Base-by-base conservation (phyloP, 2,888 invertebrate species). In the Morpho achilles region DNA sequence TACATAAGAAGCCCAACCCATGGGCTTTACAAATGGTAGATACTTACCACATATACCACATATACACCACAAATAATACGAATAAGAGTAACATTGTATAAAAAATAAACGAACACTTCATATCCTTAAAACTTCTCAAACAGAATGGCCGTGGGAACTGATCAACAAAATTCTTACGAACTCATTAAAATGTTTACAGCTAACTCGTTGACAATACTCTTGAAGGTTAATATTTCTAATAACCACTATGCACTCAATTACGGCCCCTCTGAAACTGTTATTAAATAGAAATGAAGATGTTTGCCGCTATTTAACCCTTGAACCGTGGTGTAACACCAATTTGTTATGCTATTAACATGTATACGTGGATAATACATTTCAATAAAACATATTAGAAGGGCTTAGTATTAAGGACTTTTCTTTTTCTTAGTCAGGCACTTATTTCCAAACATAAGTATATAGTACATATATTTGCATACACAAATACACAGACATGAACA, bases 291-390 rank as follows among this genome's bases (percentile, higher is more conserved):
- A 84, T 87, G 71, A 79, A 87, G 82, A 82, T 85, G 84, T 86
- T 87, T 84, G 78, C 78, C 79, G 74, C 77, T 72, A 80, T 73
- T 88, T 87, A 88, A 87, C 89, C 87, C 85, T 82, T 87, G 76
- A 71, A 74, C 84, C 72, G 59, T 65, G 72, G 69, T 75, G 44
- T 53, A 50, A 40, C 51, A 41, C 57, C 63, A 63, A 61, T 61
- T 63, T 63, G 60, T 62, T 53, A 53, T 53, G 45, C 59, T 67
- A 66, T 65, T 60, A 55, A 67, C 60, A 62, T 58, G 62, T 59
- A 58, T 60, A 49, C 57, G 32, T 5, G 32, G 3, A 32, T 32
- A 2, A 32, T 32, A 32, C 32, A 32, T 32, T 32, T 32, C 32
- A 32, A 32, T 32, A 32, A 32, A 32, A 32, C 32, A 32, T 5